Percentiles rank a stretch among this genome's conserved stretches.
phyloP scores from a whole-genome alignment of 2,888 invertebrate species.

The Epistrophella euchroma region DNA sequence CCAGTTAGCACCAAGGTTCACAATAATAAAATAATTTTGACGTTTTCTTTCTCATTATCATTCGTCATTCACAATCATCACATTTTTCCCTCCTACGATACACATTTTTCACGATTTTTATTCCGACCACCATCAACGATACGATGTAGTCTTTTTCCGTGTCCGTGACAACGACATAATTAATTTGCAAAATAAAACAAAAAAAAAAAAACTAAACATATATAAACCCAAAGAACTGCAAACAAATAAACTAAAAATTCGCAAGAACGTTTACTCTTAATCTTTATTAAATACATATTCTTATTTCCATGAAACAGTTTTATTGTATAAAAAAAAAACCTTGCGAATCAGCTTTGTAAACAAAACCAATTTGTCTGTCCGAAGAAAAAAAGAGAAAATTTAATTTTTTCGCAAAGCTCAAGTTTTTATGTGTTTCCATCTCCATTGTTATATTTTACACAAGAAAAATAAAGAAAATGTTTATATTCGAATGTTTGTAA shows the following conservation, averaged over 20 bases:
- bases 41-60: conserved; percentile 28
- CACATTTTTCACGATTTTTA: conserved; percentile 54
- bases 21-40: conserved; percentile 33
- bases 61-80: conserved; percentile 11
- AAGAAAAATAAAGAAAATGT: conserved; percentile 59
- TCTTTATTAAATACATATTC: conserved; percentile 50
- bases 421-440: conserved; percentile 51
- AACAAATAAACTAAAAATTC: conserved; percentile 36
- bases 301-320: conserved; percentile 37
- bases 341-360: conserved; percentile 66
- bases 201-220: conserved; percentile 52
- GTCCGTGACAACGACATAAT: conserved; percentile 71
- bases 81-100: neutral
- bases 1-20: conserved; percentile 37
- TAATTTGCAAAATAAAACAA: conserved; percentile 54
- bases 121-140: conserved; percentile 74
- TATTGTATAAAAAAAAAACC: conserved; percentile 29
- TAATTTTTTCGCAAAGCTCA: conserved; percentile 56
- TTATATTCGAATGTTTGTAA: conserved; percentile 68
- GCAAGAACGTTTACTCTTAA: conserved; percentile 38
- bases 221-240: conserved; percentile 43
- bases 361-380: conserved; percentile 64
- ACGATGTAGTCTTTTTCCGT: conserved; percentile 75
- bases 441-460: conserved; percentile 74
- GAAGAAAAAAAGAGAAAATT: conserved; percentile 59